These are phyloP conservation scores for Craterocephalus amniculus DNA, from an alignment of 2,797 vertebrate genomes.

Conservation along the genomic window DNA sequence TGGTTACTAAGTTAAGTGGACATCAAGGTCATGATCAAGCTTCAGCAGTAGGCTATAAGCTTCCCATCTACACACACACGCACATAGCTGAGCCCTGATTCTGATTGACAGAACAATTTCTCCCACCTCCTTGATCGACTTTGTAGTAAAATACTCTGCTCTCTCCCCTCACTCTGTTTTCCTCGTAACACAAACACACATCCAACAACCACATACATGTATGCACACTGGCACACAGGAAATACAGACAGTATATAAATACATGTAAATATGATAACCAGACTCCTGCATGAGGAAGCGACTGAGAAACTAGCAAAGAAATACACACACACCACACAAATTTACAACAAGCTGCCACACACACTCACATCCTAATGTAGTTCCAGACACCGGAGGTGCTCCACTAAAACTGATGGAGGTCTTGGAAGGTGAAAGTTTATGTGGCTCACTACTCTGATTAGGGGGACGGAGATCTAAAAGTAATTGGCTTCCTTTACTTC, in stretches of 20 bases:
- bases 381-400: not conserved
- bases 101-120: conserved; percentile 35
- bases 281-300: conserved; percentile 9
- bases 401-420: conserved; percentile 63
- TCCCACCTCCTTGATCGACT: conserved; percentile 10
- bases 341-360: not conserved
- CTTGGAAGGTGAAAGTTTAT: conserved; percentile 83
- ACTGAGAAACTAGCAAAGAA: not conserved
- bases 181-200: conserved; percentile 16
- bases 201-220: not conserved
- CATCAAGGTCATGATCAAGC: conserved; percentile 77
- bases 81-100: conserved; percentile 18
- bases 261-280: conserved; percentile 28
- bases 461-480: conserved; percentile 78
- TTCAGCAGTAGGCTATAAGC: not conserved
- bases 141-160: conserved; percentile 17
- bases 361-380: not conserved
- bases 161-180: not conserved
- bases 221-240: not conserved
- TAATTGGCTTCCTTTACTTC: conserved; percentile 82
- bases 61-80: conserved; percentile 24
- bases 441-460: conserved; percentile 81
- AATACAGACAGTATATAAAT: not conserved
- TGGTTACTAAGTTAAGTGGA: conserved; percentile 63
- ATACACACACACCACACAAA: not conserved